Evolutionary conservation across 2,888 invertebrate species (phyloP), one percentile per base, ranked within the genome.

Genomic region (Nomada hirtipes): DNA sequence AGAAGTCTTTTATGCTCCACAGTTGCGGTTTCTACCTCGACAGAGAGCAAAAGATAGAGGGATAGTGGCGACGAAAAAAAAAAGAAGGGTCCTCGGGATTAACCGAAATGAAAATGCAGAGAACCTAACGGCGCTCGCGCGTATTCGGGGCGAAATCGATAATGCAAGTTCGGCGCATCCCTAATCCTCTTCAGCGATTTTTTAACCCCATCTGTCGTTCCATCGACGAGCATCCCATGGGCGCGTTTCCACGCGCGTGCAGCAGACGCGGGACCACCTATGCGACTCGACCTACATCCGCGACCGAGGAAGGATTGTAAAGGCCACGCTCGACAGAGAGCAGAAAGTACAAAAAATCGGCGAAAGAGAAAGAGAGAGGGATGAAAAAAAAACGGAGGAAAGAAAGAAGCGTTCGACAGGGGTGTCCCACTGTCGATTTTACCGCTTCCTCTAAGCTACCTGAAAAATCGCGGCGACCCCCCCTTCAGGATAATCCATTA

Each of bases 181-280:
- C 92, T 92, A 93, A 93, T 93, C 93, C 93, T 93, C 93, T 93
- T 92, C 91, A 92, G 88, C 89, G 92, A 92, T 92, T 92, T 93
- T 93, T 93, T 93, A 93, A 93, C 93, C 93, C 93, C 93, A 94
- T 94, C 93, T 94, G 93, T 94, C 92, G 89, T 88, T 86, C 73
- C 86, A 69, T 23, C 76, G 75, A 20, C 72, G 77, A 61, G 77
- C 77, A 77, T 83, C 88, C 88, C 88, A 80, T 81, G 67, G 84
- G 88, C 89, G 87, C 90, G 90, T 91, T 91, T 50, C 60, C 26
- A 88, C 90, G 88, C 81, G 80, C 84, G 85, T 83, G 85, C 55
- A 65, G 81, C 87, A 81, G 86, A 81, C 88, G 82, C 89, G 86
- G 81, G 73, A 52, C 50, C 75, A 83, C 71, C 79, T 71, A 83